These are phyloP conservation scores for Coboldia fuscipes DNA, from an alignment of 1,140 invertebrate genomes.

Conservation along the genomic window DNA sequence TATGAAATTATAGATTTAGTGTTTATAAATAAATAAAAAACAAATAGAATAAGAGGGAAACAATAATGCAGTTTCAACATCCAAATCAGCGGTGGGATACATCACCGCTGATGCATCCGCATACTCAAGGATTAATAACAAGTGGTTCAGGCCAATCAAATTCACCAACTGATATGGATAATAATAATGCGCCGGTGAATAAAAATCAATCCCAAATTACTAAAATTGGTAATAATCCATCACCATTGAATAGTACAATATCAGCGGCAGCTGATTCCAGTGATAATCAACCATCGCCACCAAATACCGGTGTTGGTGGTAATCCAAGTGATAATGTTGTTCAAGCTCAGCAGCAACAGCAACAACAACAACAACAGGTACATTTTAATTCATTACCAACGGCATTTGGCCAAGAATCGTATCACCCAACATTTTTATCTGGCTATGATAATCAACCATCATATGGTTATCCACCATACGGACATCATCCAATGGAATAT, in stretches of 20 bases:
- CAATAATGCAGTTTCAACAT: too few relatives aligned
- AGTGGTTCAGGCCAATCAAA: not conserved
- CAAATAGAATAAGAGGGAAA: too few relatives aligned
- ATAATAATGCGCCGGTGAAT: conserved; percentile 3
- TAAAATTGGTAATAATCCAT: not conserved
- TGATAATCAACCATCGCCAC: conserved; percentile 20
- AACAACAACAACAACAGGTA: conserved; percentile 9
- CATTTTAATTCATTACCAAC: conserved; percentile 28
- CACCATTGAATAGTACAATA: conserved; percentile 9
- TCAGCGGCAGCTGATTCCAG: conserved; percentile 20
- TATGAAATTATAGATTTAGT: too few relatives aligned
- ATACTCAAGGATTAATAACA: not conserved
- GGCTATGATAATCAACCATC: conserved; percentile 20
- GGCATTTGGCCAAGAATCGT: conserved; percentile 33
- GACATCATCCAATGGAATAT: conserved; percentile 2
- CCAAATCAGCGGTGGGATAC: conserved; percentile 1
- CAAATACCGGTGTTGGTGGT: conserved; percentile 3
- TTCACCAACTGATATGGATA: conserved; percentile 4
- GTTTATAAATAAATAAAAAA: too few relatives aligned
- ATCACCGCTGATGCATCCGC: not conserved
- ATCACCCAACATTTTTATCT: conserved; percentile 14
- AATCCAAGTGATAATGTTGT: too few relatives aligned
- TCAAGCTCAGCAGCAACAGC: conserved; percentile 7
- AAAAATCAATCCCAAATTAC: not conserved
- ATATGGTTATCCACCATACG: conserved; percentile 7